Percentiles rank a stretch among this genome's conserved stretches.
Evolutionary conservation across 2,797 vertebrate genomes (phyloP).

Genomic region (Lerista edwardsae): DNA sequence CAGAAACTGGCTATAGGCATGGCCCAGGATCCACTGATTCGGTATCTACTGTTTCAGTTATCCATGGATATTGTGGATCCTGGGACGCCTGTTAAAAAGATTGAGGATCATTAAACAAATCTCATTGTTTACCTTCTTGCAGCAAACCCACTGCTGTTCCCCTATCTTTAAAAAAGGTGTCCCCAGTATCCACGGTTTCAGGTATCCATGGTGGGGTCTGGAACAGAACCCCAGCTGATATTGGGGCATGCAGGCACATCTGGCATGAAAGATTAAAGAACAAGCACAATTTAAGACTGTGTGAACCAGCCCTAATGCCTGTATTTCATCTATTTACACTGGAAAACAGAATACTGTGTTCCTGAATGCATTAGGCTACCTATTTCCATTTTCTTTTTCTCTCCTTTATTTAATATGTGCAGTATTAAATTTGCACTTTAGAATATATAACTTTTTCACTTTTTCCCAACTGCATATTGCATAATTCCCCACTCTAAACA

Average conservation of each 20-base stretch:
- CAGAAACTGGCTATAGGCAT: not conserved
- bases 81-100: too few relatives aligned
- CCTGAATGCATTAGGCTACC: not conserved
- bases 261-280: not conserved
- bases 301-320: not conserved
- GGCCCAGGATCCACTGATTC: too few relatives aligned
- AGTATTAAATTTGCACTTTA: not conserved
- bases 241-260: too few relatives aligned
- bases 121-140: too few relatives aligned
- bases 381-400: not conserved
- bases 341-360: not conserved
- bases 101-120: too few relatives aligned
- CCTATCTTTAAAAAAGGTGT: too few relatives aligned
- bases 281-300: not conserved
- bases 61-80: too few relatives aligned
- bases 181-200: too few relatives aligned
- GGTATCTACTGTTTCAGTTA: too few relatives aligned
- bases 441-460: not conserved
- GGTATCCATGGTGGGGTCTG: too few relatives aligned
- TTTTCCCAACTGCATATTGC: accelerated
- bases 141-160: too few relatives aligned
- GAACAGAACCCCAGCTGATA: too few relatives aligned
- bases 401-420: not conserved
- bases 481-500: accelerated
- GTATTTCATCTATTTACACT: not conserved